These are phyloP conservation scores for Lacanobia wlatinum DNA, from an alignment of 2,888 invertebrate genomes.

Conservation along the genomic window DNA sequence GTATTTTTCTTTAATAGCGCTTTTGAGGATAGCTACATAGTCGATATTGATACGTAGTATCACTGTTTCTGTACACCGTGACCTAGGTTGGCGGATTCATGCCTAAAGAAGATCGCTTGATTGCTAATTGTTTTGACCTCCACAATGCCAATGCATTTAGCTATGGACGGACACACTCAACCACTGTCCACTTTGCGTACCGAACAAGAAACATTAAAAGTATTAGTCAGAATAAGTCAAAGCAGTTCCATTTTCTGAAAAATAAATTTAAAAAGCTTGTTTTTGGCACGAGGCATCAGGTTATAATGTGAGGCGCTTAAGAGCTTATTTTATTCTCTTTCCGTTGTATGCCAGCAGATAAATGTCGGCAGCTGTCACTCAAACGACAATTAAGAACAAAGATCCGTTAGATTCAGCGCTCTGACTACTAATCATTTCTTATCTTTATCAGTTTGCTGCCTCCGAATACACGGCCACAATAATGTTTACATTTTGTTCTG, in stretches of 20 bases:
- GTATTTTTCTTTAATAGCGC: conserved; percentile 1
- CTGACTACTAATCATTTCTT: conserved; percentile 77
- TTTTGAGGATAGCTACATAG: conserved; percentile 31
- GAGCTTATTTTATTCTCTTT: conserved; percentile 50
- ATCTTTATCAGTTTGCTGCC: conserved; percentile 76
- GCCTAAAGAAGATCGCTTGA: conserved; percentile 26
- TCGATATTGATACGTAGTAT: conserved; percentile 32
- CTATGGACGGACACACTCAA: neutral
- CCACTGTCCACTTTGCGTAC: conserved; percentile 1
- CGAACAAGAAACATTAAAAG: conserved; percentile 27
- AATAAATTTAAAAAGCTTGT: neutral
- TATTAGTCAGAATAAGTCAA: conserved; percentile 10
- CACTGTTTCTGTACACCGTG: conserved; percentile 40
- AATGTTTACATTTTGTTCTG: conserved; percentile 77
- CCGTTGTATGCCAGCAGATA: conserved; percentile 42
- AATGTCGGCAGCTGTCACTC: conserved; percentile 64
- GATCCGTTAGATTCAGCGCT: conserved; percentile 75
- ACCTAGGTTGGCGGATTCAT: conserved; percentile 34
- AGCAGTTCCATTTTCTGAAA: neutral
- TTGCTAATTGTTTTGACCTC: conserved; percentile 47
- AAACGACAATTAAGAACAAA: conserved; percentile 77
- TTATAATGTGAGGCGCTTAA: conserved; percentile 37
- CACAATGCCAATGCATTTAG: conserved; percentile 33
- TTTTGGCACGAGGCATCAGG: conserved; percentile 46
- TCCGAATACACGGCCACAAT: conserved; percentile 51